Evolutionary conservation across 2,888 invertebrate species (phyloP), one percentile per base, ranked within the genome.

Genomic region (Eumerus sabulonum): DNA sequence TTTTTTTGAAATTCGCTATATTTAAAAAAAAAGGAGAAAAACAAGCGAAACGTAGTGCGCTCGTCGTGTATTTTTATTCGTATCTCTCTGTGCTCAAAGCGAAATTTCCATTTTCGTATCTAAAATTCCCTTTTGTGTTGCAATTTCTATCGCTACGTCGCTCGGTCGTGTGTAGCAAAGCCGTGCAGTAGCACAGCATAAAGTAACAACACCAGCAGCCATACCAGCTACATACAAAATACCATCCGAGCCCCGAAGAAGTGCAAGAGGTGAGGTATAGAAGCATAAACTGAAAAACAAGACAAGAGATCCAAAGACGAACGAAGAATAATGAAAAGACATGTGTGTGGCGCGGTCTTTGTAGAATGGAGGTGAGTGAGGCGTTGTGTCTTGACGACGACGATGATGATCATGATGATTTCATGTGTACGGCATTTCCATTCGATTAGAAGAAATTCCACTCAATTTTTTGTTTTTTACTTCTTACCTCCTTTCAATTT

Each of bases 401-500:
- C n/a, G n/a, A n/a, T n/a, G n/a, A n/a, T n/a, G n/a, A n/a, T n/a
- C n/a, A n/a, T n/a, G 76, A 76, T 79, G 79, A 74, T 79, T 79
- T 79, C 79, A 79, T 79, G 45, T 74, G 42, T 70, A 70, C 74
- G 74, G 74, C 74, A 79, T 79, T 79, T 70, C 60, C 59, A 64
- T 74, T 73, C 74, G 54, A 64, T 60, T 60, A 70, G 59, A 70
- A 60, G 54, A 71, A 68, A 70, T 73, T 79, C 74, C 68, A 79
- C 59, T 68, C 79, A 56, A 36, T 3, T 44, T 48, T 16, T 38
- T 11, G 17, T 3, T 17, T 27, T 27, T 4, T 7, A 27, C 7
- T 27, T 27, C 27, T 27, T 27, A 2, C 27, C 27, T 27, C 7
- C 27, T 27, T 27, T 27, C 7, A 7, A 4, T 27, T 27, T 27